Base-by-base conservation (phyloP, 2,797 vertebrate species). In the Chelonia mydas region DNA sequence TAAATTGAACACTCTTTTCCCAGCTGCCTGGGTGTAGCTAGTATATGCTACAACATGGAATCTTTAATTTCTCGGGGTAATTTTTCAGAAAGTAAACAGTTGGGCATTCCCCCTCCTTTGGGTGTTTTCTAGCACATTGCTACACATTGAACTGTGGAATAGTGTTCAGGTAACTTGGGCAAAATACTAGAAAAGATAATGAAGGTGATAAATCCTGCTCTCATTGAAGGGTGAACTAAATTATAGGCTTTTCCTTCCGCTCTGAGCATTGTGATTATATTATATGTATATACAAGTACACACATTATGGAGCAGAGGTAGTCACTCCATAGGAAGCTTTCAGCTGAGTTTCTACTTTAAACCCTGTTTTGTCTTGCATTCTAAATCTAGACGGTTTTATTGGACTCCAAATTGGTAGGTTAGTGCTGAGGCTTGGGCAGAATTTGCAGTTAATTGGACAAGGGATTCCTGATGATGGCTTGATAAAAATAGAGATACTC, bases 1-100 rank as follows among this genome's bases (percentile, higher is more conserved):
- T 95, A 97, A 97, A 96, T 96, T 97, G 86, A 94, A 78, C 80
- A 72, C 88, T 92, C 2, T 1, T 90, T 90, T 81, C 79, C 86
- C 77, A 90, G 92, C 84, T 33, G 53, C 54, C 68, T 55, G 86
- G 88, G 84, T 92, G 84, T 74, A 45, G 78, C 86, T 81, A 91
- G 37, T 83, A 25, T 68, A 51, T 55, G 82, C 74, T 74, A 0
- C 53, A 65, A 9, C 68, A 74, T 27, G 65, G n/a, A 68, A 68
- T n/a, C n/a, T 68, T 68, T 74, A 25, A 74, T 74, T 74, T 74
- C 68, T 45, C 11, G 19, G 68, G 21, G 23, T 45, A 74, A 45
- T 41, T 15, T 45, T 72, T 72, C 21, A 2, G n/a, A 41, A 72
- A 21, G 21, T 72, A 72, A 72, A 23, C 65, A 21, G 37, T 10